These are phyloP conservation scores for Labrus mixtus DNA, from an alignment of 2,113 vertebrate genomes.

Conservation along the genomic window DNA sequence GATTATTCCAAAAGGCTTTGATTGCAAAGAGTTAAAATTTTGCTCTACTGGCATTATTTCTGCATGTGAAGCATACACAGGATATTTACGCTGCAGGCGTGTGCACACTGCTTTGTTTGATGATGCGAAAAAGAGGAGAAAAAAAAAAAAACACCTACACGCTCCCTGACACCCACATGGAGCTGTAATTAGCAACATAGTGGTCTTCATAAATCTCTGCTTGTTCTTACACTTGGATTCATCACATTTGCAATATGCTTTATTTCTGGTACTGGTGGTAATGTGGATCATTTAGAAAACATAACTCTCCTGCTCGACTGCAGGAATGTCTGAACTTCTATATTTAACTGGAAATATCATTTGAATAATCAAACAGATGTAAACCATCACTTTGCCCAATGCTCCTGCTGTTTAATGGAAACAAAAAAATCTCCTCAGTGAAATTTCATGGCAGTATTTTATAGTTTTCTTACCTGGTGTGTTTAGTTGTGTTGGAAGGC, in stretches of 20 bases:
- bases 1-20: slow-evolving; percentile 42
- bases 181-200: slow-evolving; percentile 69
- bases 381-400: too few species aligned
- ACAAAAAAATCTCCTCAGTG: too few species aligned
- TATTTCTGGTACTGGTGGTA: neutral
- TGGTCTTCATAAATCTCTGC: slow-evolving; percentile 62
- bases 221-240: slow-evolving; percentile 47
- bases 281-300: neutral
- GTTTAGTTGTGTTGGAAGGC: too few species aligned
- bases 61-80: slow-evolving; percentile 32
- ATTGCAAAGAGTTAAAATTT: slow-evolving; percentile 55
- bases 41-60: slow-evolving; percentile 28
- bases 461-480: too few species aligned
- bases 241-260: slow-evolving; percentile 22
- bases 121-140: slow-evolving; percentile 29
- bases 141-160: slow-evolving; percentile 37
- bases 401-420: too few species aligned
- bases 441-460: too few species aligned
- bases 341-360: too few species aligned
- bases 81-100: slow-evolving; percentile 35
- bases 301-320: too few species aligned
- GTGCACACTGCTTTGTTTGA: slow-evolving; percentile 56
- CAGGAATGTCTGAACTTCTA: too few species aligned
- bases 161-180: slow-evolving; percentile 41
- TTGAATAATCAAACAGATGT: too few species aligned